These are phyloP conservation scores for Jordanella pulchra DNA, from an alignment of 2,797 vertebrate genomes.

Conservation along the genomic window DNA sequence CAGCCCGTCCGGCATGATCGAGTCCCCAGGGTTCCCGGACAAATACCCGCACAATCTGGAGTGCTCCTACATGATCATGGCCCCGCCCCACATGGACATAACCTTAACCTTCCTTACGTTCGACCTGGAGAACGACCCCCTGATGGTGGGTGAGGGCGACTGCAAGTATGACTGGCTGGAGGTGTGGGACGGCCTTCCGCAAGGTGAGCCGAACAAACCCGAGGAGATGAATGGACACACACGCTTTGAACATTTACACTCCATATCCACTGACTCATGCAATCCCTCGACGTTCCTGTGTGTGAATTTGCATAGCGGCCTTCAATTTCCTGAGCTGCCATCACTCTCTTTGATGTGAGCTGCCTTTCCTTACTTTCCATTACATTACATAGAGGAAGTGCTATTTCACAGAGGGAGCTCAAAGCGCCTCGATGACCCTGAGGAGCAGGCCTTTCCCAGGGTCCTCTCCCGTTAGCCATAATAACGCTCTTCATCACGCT, in stretches of 20 bases:
- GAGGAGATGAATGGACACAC: slow-evolving; percentile 7
- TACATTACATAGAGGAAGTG: slow-evolving; percentile 58
- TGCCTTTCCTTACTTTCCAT: slow-evolving; percentile 48
- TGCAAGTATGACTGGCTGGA: slow-evolving; percentile 99
- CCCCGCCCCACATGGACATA: slow-evolving; percentile 92
- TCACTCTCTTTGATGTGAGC: slow-evolving; percentile 63
- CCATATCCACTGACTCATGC: slow-evolving; percentile 15
- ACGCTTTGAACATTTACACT: slow-evolving; percentile 13
- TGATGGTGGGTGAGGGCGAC: slow-evolving; percentile 91
- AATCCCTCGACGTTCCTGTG: slow-evolving; percentile 13
- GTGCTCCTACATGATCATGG: slow-evolving; percentile 93
- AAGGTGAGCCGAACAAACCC: slow-evolving; percentile 74
- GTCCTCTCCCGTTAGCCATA: slow-evolving; percentile 47
- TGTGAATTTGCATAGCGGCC: slow-evolving; percentile 37
- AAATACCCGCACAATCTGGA: slow-evolving; percentile 98
- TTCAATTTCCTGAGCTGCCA: slow-evolving; percentile 54
- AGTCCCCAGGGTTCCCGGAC: slow-evolving; percentile 95
- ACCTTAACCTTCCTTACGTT: slow-evolving; percentile 93
- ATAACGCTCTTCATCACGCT: slow-evolving; percentile 66
- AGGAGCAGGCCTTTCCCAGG: slow-evolving; percentile 69
- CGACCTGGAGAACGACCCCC: slow-evolving; percentile 95
- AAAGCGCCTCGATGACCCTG: slow-evolving; percentile 46
- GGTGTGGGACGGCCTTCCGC: slow-evolving; percentile 96
- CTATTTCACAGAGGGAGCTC: slow-evolving; percentile 58
- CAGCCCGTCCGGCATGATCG: slow-evolving; percentile 88